Evolutionary conservation across 2,888 invertebrate genomes (phyloP), one percentile per base, ranked within the genome.

Genomic region (Patella caerulea): DNA sequence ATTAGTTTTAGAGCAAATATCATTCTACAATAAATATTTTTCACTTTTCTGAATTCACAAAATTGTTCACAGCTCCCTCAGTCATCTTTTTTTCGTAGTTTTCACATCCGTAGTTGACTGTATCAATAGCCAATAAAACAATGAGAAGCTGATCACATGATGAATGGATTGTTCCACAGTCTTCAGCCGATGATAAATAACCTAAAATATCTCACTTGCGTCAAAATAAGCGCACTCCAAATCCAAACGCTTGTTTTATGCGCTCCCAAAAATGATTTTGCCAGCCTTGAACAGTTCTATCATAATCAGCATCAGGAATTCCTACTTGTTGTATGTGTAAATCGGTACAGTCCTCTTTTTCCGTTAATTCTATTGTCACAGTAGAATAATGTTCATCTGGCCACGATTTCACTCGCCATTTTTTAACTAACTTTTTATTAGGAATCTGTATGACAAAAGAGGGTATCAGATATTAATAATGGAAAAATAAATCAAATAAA

Each of bases 351-450:
- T 97, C 97, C 34, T 95, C 95, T 94, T 95, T 96, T 92, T 99
- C 96, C 53, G 95, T 94, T 85, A 99, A 95, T 76, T 94, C 94
- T 81, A 99, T 94, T 9, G 94, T 95, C 75, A 99, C 98, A 83
- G 94, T 94, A 0, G 99, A 99, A 92, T 94, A 96, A 92, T 98
- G 98, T 59, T 95, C 96, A 0, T 94, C 94, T 0, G 98, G 98
- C 98, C 99, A 99, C 82, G 95, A 95, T 92, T 97, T 98, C 90
- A 96, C 95, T 88, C 99, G 94, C 99, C 99, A 99, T 84, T 94
- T 94, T 92, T 98, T 96, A 1, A 95, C 94, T 77, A 99, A 96
- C 92, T 95, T 96, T 91, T 96, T 94, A 59, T 94, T 94, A 0
- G 96, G 96, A 7, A 95, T 90, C 93, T 93, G 85, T 17, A 45